Base-by-base conservation (phyloP, 1,140 invertebrate genomes). In the Pachypeltis micranthus region DNA sequence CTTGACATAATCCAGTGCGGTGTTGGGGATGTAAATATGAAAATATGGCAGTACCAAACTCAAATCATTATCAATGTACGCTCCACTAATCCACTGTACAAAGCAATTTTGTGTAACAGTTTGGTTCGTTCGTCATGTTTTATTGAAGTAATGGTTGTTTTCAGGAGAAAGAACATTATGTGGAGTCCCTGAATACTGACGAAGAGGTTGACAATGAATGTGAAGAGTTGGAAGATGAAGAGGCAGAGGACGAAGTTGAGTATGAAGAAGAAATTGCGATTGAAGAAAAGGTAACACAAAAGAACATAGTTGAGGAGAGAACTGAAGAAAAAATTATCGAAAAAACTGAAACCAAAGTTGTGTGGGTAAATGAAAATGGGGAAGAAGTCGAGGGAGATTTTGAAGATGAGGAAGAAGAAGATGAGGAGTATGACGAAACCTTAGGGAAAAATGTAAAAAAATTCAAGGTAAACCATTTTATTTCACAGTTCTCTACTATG, bases 351-450 rank as follows among this genome's bases (percentile, higher is more conserved):
- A 57, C 55, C 23, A 28, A 26, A 57, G 55, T 26, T 2, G 27
- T 28, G 2, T 25, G 12, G 7, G 47, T 51, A 21, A 51, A 51
- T 21, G 61, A 62, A 62, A 4, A 21, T 28, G 39, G 23, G 3
- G 47, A 63, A 60, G 27, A 27, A 10, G 44, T 24, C 34, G 25
- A 12, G 1, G n/a, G 28, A n/a, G 25, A 62, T 2, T 26, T n/a
- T 16, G 47, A 63, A 4, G n/a, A 62, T 7, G 16, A 60, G 2
- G 62, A 47, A 19, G 62, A 29, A 60, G 54, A 61, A 23, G 54
- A 28, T 21, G 47, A 59, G 4, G 51, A 61, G 21, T 12, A 10
- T 7, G 39, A 44, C n/a, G 54, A 61, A 51, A 10, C 25, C 4
- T 16, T 4, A 7, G 29, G 25, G 14, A 26, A 61, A 25, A 14